Base-by-base conservation (phyloP, 2,888 invertebrate species). In the Ormyrus pomaceus region DNA sequence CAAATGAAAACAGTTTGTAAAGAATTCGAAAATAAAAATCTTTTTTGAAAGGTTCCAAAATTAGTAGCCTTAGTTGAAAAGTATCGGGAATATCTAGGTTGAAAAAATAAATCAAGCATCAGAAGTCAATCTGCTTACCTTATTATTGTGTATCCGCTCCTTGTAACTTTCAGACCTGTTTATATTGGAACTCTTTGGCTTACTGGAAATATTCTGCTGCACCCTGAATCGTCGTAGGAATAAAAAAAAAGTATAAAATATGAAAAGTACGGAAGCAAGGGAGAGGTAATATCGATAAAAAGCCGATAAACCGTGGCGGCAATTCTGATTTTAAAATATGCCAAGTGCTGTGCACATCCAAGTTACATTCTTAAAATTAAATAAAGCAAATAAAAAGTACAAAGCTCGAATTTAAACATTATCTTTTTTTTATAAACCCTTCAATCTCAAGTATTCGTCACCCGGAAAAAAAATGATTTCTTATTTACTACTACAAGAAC, bases 121-220 rank as follows among this genome's bases (percentile, higher is more conserved):
- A 56, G 45, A 50, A 69, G 56, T 64, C n/a, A 77, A 77, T 64
- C 55, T 56, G 45, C 80, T 91, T 84, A 92, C 92, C 91, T 91
- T 92, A 84, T 91, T 89, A 86, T 34, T 34, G 3, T 92, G 92
- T 87, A 94, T 92, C 85, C 94, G 92, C 88, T 94, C 95, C 90
- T 95, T 95, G 90, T 95, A 94, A 88, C 95, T 95, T 90, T 95
- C 95, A 83, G 95, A 95, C 84, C 95, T 92, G 89, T 94, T 94
- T 85, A 93, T 91, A 86, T 89, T 90, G 84, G 90, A 90, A 85
- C 89, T 89, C 90, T 91, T 91, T 90, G 90, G 90, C 88, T 90
- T 91, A 88, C 87, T 89, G 87, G 90, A 88, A 87, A 90, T 88
- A 87, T 90, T 90, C 88, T 91, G 90, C 86, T 90, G 89, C 87